Evolutionary conservation across 2,797 vertebrate species (phyloP).

Genomic region (Melanotaenia pygmaea): DNA sequence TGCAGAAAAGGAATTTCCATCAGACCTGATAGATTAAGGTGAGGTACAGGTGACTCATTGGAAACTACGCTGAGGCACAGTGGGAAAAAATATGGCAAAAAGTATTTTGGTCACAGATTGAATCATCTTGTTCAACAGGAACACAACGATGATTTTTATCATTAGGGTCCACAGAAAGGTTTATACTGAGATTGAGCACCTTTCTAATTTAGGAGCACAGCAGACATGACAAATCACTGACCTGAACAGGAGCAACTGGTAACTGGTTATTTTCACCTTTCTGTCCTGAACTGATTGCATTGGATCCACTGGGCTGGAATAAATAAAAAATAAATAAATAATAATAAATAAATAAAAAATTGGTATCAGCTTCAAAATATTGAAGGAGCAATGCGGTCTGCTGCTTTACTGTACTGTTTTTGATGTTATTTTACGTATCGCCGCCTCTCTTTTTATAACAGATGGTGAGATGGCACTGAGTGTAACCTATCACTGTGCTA

Average conservation of each 20-base stretch:
- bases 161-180: background rate
- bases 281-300: background rate
- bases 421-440: too few species aligned
- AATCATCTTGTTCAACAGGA: slow-evolving; percentile 25
- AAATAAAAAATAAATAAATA: too few species aligned
- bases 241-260: background rate
- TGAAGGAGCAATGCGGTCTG: too few species aligned
- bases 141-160: slow-evolving; percentile 14
- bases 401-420: too few species aligned
- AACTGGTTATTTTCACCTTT: background rate
- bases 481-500: too few species aligned
- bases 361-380: too few species aligned
- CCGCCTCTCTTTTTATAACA: too few species aligned
- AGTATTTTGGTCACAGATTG: slow-evolving; percentile 19
- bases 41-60: slow-evolving; percentile 56
- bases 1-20: slow-evolving; percentile 61
- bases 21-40: slow-evolving; percentile 58
- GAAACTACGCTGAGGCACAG: slow-evolving; percentile 17
- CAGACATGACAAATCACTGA: background rate
- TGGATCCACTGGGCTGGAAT: background rate
- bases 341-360: too few species aligned
- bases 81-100: slow-evolving; percentile 4
- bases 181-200: too few species aligned
- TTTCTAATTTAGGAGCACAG: too few species aligned
- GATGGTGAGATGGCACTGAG: too few species aligned